These are phyloP conservation scores for Corythoichthys haematopterus DNA, from an alignment of 2,113 vertebrate genomes.

Conservation along the genomic window DNA sequence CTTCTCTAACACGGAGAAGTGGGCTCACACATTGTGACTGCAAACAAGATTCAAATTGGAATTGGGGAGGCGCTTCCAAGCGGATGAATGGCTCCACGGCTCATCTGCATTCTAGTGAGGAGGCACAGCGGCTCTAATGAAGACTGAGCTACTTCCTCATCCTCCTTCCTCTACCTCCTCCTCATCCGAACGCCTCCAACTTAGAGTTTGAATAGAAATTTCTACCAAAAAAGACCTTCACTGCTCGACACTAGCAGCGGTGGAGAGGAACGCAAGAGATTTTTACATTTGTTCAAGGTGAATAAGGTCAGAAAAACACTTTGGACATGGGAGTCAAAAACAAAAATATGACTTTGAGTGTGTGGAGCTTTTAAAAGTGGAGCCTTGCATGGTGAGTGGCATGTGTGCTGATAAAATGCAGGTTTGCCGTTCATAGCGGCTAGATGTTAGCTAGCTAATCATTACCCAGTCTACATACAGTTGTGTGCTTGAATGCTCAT, in stretches of 20 bases:
- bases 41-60: slow-evolving; percentile 74
- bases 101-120: slow-evolving; percentile 70
- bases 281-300: slow-evolving; percentile 19
- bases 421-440: background rate
- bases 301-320: slow-evolving; percentile 22
- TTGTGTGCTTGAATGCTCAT: background rate
- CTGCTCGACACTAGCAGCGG: slow-evolving; percentile 27
- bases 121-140: slow-evolving; percentile 64
- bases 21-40: slow-evolving; percentile 68
- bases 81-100: slow-evolving; percentile 67
- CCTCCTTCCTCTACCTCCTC: slow-evolving; percentile 43
- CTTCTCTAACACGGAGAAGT: slow-evolving; percentile 69
- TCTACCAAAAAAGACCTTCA: background rate
- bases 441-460: background rate
- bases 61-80: slow-evolving; percentile 66
- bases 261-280: slow-evolving; percentile 16
- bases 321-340: slow-evolving; percentile 23
- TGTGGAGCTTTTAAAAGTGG: background rate
- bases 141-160: slow-evolving; percentile 59
- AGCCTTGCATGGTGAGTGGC: background rate
- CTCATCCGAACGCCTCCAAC: slow-evolving; percentile 16
- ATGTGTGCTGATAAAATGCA: background rate
- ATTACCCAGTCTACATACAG: background rate
- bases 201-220: background rate
- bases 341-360: slow-evolving; percentile 10